phyloP scores from a whole-genome alignment of 2,888 invertebrate genomes.

The Drosophila formosana region DNA sequence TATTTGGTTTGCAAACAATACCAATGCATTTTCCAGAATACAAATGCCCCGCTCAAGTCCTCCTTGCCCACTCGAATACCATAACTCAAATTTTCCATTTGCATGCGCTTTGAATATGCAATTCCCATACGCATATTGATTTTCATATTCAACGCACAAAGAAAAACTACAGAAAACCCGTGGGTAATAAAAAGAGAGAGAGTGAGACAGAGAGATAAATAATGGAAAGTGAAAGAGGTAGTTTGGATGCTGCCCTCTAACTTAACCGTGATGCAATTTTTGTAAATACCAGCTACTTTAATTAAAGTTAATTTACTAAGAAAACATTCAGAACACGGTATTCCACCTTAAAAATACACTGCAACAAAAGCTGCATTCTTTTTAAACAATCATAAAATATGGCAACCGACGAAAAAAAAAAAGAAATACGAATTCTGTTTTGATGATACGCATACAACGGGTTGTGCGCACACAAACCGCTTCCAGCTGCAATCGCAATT shows the following conservation, averaged over 20 bases:
- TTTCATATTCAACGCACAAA: slow-evolving; percentile 46
- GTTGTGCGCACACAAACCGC: slow-evolving; percentile 26
- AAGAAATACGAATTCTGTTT: slow-evolving; percentile 10
- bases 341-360: slow-evolving; percentile 69
- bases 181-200: too few species aligned
- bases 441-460: slow-evolving; percentile 17
- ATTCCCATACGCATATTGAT: slow-evolving; percentile 69
- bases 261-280: slow-evolving; percentile 32
- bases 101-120: slow-evolving; percentile 74
- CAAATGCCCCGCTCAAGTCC: not conserved
- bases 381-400: slow-evolving; percentile 43
- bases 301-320: slow-evolving; percentile 75
- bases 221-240: not conserved
- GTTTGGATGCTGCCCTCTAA: slow-evolving; percentile 2
- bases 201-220: not conserved
- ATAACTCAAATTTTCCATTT: slow-evolving; percentile 66
- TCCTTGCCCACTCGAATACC: not conserved
- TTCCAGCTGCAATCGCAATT: slow-evolving; percentile 48
- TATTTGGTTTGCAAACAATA: slow-evolving; percentile 46
- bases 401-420: slow-evolving; percentile 23
- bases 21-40: slow-evolving; percentile 25
- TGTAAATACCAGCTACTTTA: slow-evolving; percentile 49
- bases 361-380: slow-evolving; percentile 21
- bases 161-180: not conserved
- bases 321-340: slow-evolving; percentile 50